Evolutionary conservation across 2,888 invertebrate genomes (phyloP).

Genomic region (Seira musarum): DNA sequence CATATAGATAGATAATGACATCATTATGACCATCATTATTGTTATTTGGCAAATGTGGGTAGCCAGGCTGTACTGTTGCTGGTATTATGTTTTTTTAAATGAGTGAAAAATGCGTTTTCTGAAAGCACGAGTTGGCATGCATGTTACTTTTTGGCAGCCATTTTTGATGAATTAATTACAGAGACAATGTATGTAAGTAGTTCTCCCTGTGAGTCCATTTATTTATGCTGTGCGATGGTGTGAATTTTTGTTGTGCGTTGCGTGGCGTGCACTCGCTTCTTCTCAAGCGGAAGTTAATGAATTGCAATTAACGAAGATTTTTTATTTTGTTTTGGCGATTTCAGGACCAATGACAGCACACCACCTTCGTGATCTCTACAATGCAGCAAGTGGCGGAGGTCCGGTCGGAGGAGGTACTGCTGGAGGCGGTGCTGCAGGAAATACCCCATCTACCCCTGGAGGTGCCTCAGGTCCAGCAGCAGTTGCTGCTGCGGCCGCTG

Average conservation of each 20-base stretch:
- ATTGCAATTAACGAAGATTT: neutral
- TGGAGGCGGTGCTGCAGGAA: conserved; percentile 44
- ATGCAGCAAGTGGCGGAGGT: conserved; percentile 61
- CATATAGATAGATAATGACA: conserved; percentile 57
- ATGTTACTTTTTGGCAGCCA: conserved; percentile 32
- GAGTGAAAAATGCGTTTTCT: too few species aligned
- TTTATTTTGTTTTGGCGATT: conserved; percentile 18
- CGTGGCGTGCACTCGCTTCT: neutral
- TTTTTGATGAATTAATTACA: conserved; percentile 51
- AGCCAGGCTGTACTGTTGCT: conserved; percentile 1
- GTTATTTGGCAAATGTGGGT: neutral
- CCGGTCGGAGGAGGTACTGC: conserved; percentile 32
- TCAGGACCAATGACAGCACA: conserved; percentile 69
- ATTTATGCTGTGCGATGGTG: neutral
- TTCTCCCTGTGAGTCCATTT: conserved; percentile 20
- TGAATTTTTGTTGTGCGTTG: conserved; percentile 21
- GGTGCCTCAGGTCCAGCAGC: conserved; percentile 31
- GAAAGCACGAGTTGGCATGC: conserved; percentile 1
- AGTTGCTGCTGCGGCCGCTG: conserved; percentile 47
- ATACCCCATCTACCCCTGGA: conserved; percentile 28
- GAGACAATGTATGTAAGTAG: neutral
- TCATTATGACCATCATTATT: conserved; percentile 52
- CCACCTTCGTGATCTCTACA: conserved; percentile 69
- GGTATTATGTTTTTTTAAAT: too few species aligned
- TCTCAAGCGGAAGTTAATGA: neutral